A percentile compares a stretch with the other conserved stretches of the same genome.
Conservation (phyloP, 2,113 vertebrate genomes). For the Donacobius atricapilla region DNA sequence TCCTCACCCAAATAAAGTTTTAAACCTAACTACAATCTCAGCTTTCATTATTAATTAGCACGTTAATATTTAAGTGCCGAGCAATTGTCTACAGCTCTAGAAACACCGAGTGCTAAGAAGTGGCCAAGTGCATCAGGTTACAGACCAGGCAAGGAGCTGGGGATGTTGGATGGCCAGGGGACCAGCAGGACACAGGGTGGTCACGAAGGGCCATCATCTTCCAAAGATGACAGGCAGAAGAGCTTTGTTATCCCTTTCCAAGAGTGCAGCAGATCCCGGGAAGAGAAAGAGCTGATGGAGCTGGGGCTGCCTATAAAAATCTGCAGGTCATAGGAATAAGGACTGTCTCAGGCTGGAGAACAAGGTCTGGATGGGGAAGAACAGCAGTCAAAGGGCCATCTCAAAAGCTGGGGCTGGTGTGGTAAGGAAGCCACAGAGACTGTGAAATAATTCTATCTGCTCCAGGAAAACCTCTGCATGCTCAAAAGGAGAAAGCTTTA, state of each 20-base stretch:
- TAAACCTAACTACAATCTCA: not conserved
- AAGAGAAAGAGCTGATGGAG: not conserved
- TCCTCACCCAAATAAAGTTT: not conserved
- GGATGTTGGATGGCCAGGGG: not conserved
- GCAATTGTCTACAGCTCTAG: not conserved
- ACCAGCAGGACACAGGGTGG: not conserved
- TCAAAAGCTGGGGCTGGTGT: not conserved
- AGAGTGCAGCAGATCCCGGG: not conserved
- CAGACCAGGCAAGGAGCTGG: not conserved
- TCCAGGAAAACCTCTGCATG: constrained; percentile 4
- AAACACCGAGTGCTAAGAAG: not conserved
- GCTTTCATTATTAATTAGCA: constrained; percentile 35
- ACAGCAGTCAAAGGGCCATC: not conserved
- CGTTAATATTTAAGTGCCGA: not conserved
- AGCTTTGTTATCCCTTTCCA: not conserved
- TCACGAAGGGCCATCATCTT: not conserved
- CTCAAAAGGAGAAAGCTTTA: constrained; percentile 14
- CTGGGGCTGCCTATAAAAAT: not conserved
- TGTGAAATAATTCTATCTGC: not conserved
- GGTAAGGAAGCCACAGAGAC: not conserved
- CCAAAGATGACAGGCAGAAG: not conserved
- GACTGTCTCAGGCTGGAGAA: not conserved
- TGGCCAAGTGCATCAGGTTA: not conserved
- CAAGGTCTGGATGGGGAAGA: not conserved
- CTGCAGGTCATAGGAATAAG: not conserved